These are phyloP conservation scores for Ataeniobius toweri DNA, from an alignment of 2,797 vertebrate genomes.

Conservation along the genomic window DNA sequence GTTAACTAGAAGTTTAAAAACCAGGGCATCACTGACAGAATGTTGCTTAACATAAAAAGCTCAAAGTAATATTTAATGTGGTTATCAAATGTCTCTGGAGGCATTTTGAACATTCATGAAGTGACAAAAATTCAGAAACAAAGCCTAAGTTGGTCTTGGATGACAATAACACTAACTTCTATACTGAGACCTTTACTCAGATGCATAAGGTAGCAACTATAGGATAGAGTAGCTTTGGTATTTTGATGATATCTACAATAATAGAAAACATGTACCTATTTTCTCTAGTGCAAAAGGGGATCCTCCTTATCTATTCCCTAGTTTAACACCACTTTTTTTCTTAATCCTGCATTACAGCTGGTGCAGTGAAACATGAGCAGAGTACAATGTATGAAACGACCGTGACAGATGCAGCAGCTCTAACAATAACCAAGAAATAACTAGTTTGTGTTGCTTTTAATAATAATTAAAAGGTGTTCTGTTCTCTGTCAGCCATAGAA, in stretches of 20 bases:
- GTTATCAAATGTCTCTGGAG: slow-evolving; percentile 47
- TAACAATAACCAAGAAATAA: slow-evolving; percentile 55
- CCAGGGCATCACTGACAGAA: background rate
- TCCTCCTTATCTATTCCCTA: slow-evolving; percentile 10
- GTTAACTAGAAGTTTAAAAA: background rate
- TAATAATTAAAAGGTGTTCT: slow-evolving; percentile 74
- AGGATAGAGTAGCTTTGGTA: slow-evolving; percentile 18
- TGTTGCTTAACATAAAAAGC: background rate
- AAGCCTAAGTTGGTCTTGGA: background rate
- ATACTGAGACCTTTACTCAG: slow-evolving; percentile 38
- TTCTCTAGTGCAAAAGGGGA: slow-evolving; percentile 4
- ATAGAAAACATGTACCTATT: background rate
- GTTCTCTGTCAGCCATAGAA: slow-evolving; percentile 55
- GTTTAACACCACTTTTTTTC: slow-evolving; percentile 32
- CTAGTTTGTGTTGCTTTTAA: slow-evolving; percentile 63
- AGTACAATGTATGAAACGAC: slow-evolving; percentile 44
- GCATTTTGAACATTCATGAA: slow-evolving; percentile 36
- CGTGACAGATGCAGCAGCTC: slow-evolving; percentile 52
- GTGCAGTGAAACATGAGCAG: slow-evolving; percentile 25
- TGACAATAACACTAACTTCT: background rate
- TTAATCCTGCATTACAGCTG: slow-evolving; percentile 43
- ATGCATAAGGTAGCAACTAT: slow-evolving; percentile 41
- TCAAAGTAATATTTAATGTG: slow-evolving; percentile 41
- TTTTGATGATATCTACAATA: slow-evolving; percentile 10
- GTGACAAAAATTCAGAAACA: slow-evolving; percentile 35